Evolutionary conservation across 2,888 invertebrate species (phyloP), one percentile per base, ranked within the genome.

Genomic region (Lymantria monacha): DNA sequence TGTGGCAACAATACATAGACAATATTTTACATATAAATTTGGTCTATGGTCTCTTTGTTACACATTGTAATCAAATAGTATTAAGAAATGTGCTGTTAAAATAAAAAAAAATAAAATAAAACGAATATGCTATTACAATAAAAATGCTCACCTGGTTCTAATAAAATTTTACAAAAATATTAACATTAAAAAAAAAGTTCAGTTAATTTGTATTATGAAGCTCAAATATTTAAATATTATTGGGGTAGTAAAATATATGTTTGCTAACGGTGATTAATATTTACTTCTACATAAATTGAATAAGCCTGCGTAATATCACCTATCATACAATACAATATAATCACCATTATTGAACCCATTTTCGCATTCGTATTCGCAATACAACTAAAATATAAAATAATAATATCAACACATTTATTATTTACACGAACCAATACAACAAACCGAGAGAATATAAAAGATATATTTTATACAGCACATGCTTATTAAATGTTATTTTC

Each of bases 391-490:
- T 62, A 60, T 45, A 57, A 65, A 66, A 68, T 57, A 66, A 59
- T 69, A 71, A 72, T 72, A 70, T 70, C 70, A 72, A 66, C 59
- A 63, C 47, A 64, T 55, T 54, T 57, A 63, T n/a, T 63, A 65
- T 59, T 62, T 59, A 63, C 60, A 72, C 48, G 58, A 68, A 52
- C 52, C 61, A 53, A 55, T 44, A 11, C 46, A 55, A 53, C 49
- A 49, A 57, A 47, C 47, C 55, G 55, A 52, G 42, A 51, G 46
- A 58, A 58, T 51, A 51, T 55, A 57, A 43, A 38, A 40, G 38
- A 51, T 43, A 44, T 50, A 38, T 10, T 46, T 42, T 14, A 31
- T 44, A 46, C 48, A 51, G 30, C 50, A 46, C 52, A 51, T 44
- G 49, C 46, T 15, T 40, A 42, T 40, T 52, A 58, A 47, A 50